These are phyloP conservation scores for Sorex araneus DNA, from an alignment of 2,113 vertebrate genomes.

Conservation along the genomic window DNA sequence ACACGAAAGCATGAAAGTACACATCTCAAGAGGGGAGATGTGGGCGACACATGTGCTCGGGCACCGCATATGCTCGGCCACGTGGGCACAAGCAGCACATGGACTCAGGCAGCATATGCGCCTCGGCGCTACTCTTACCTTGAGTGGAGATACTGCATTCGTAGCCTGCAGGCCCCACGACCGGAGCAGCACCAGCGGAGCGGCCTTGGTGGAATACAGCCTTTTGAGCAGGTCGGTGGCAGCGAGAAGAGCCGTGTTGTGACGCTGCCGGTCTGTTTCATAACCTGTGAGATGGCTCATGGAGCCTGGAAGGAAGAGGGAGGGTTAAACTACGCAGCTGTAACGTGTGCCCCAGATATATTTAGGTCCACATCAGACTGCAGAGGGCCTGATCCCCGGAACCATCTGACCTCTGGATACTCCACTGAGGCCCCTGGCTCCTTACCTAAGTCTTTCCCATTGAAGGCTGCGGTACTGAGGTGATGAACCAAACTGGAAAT, in stretches of 20 bases:
- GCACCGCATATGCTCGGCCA: too few species aligned
- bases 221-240: constrained; percentile 95
- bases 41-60: too few species aligned
- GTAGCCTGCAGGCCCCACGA: constrained; percentile 97
- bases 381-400: too few species aligned
- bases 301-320: constrained; percentile 89
- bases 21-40: too few species aligned
- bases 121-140: constrained; percentile 91
- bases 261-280: constrained; percentile 95
- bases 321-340: neutral
- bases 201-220: constrained; percentile 93
- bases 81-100: too few species aligned
- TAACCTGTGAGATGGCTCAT: constrained; percentile 95
- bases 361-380: neutral
- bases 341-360: neutral
- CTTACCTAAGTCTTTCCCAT: constrained; percentile 97
- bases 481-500: constrained; percentile 92
- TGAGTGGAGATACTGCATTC: constrained; percentile 93
- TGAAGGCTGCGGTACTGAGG: constrained; percentile 95
- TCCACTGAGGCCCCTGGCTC: constrained; percentile 22
- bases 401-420: neutral
- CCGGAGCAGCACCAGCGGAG: constrained; percentile 94
- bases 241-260: constrained; percentile 96
- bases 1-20: too few species aligned
- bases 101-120: too few species aligned